A percentile compares a stretch with the other conserved stretches of the same genome.
Conservation (phyloP, 2,888 invertebrate genomes). For the Amaurobius ferox region DNA sequence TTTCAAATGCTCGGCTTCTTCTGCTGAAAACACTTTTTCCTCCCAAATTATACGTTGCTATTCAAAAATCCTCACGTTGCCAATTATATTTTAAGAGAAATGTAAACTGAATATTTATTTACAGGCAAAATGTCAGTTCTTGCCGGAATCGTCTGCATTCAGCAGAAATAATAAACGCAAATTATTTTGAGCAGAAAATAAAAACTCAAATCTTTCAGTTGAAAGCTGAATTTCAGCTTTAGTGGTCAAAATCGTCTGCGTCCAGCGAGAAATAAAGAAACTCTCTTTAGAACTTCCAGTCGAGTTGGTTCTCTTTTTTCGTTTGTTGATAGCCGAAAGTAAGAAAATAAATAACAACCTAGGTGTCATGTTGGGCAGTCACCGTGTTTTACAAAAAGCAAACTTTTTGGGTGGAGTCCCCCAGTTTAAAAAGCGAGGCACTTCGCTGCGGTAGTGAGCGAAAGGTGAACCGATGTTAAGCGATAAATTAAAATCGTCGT, state of each 20-base stretch:
- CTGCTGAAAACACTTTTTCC: too few species aligned
- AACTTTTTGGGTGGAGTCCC: neutral
- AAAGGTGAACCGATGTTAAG: neutral
- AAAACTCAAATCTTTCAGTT: too few species aligned
- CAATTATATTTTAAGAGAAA: too few species aligned
- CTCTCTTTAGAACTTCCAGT: neutral
- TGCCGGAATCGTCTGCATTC: too few species aligned
- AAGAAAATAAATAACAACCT: neutral
- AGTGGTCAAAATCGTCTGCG: neutral
- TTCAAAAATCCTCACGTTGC: too few species aligned
- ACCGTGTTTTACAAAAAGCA: neutral
- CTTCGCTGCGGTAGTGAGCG: neutral
- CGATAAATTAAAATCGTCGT: neutral
- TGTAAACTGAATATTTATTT: too few species aligned
- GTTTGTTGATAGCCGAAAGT: neutral
- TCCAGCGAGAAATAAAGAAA: neutral
- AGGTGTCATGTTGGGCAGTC: slow-evolving; percentile 8
- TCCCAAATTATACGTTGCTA: too few species aligned
- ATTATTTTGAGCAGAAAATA: too few species aligned
- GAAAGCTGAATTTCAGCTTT: neutral
- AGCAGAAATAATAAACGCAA: too few species aligned
- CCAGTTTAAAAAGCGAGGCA: neutral
- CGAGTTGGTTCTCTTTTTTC: neutral
- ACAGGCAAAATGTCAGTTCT: too few species aligned
- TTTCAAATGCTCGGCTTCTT: too few species aligned